Evolutionary conservation across 2,797 vertebrate genomes (phyloP).

Genomic region (Melanotaenia maccullochi): DNA sequence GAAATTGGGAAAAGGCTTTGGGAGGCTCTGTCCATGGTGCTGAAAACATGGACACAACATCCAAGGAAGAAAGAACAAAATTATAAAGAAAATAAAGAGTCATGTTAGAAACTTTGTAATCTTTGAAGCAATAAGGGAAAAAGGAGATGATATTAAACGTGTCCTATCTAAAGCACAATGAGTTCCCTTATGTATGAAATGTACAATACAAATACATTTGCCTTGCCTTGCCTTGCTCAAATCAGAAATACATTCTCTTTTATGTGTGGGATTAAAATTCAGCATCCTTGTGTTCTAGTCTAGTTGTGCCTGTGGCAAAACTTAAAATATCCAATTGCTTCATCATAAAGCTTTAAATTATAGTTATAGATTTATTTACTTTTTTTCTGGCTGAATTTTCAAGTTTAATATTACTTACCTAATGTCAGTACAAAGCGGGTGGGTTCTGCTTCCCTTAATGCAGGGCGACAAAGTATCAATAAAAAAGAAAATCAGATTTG

Average conservation of each 20-base stretch:
- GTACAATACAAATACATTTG: too few relatives aligned
- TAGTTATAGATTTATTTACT: background rate
- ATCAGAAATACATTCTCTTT: background rate
- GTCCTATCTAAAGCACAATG: too few relatives aligned
- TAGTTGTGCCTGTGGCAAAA: background rate
- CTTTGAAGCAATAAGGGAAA: background rate
- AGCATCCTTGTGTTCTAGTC: background rate
- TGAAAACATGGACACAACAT: slow-evolving; percentile 25
- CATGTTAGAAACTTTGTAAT: background rate
- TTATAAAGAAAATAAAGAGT: background rate
- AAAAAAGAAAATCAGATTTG: too few relatives aligned
- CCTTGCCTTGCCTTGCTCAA: background rate
- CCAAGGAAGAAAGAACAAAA: background rate
- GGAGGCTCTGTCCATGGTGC: slow-evolving; percentile 59
- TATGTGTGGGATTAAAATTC: background rate
- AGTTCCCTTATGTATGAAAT: too few relatives aligned
- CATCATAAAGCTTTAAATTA: background rate
- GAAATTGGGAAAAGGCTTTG: background rate
- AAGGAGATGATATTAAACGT: accelerated
- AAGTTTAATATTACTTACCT: background rate
- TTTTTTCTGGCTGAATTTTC: background rate
- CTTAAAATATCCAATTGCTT: background rate
- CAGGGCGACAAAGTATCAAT: background rate
- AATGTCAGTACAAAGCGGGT: background rate
- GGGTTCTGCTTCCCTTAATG: background rate